phyloP scores from a whole-genome alignment of 1,140 invertebrate genomes.

The Drosophila bocqueti region DNA sequence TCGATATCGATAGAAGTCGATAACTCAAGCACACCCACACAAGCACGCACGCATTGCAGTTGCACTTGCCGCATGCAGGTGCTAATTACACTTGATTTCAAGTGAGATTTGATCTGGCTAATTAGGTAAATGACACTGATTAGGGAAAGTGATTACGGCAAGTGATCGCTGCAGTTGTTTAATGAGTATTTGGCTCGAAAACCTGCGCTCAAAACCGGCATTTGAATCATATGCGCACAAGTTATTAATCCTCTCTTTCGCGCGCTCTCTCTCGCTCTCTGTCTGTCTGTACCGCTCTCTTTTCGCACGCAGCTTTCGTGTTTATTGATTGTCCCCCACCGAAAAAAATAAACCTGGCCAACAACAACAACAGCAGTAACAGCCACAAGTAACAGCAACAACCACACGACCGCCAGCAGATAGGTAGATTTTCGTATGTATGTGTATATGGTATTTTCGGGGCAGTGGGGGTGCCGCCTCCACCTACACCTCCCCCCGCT shows the following conservation, averaged over 20 bases:
- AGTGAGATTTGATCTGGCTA: constrained; percentile 19
- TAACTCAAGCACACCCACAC: constrained; percentile 27
- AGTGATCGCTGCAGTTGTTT: constrained; percentile 34
- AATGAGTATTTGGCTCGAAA: constrained; percentile 10
- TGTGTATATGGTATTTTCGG: constrained; percentile 65
- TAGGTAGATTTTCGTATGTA: constrained; percentile 80
- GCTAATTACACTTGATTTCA: constrained; percentile 14
- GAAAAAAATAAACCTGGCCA: constrained; percentile 49
- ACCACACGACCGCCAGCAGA: constrained; percentile 37
- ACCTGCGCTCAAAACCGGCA: constrained; percentile 57
- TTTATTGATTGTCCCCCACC: constrained; percentile 73
- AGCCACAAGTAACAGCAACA: constrained; percentile 21
- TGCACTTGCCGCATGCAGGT: constrained; percentile 7
- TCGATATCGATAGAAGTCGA: constrained; percentile 38
- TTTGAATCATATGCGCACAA: constrained; percentile 55
- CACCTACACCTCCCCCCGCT: constrained; percentile 41
- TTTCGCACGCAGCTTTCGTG: constrained; percentile 53
- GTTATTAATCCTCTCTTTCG: constrained; percentile 3
- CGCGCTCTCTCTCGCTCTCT: not conserved
- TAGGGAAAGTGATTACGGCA: constrained; percentile 31
- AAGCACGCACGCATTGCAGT: constrained; percentile 22
- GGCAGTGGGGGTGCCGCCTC: constrained; percentile 34
- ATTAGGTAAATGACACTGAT: constrained; percentile 34
- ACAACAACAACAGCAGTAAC: constrained; percentile 51
- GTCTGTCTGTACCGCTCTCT: constrained; percentile 3